Base-by-base conservation (phyloP, 2,797 vertebrate genomes). In the Euthynnus affinis region DNA sequence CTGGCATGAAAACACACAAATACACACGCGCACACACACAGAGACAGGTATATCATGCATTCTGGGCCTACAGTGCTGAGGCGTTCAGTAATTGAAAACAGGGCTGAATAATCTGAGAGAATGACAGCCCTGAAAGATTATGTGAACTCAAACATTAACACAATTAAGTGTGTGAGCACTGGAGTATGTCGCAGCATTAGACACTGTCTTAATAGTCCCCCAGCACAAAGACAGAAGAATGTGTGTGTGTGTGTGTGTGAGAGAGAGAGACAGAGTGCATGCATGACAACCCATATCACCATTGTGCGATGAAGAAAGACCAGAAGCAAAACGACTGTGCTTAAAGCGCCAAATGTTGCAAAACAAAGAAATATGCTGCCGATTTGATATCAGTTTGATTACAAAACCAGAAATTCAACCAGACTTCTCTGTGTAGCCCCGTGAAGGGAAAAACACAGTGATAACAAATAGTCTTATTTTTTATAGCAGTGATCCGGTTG, bases 111-210 rank as follows among this genome's bases (percentile, higher is more conserved):
- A 95, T 96, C 91, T 81, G 85, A 87, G 92, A 88, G 88, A 94
- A 93, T 92, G 92, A 94, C 92, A 94, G 88, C 74, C 87, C 84
- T 93, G 93, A 95, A 94, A 94, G 94, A 94, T 94, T 93, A 93
- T 91, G 92, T 94, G 92, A 94, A 94, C 90, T 94, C 90, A 93
- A 94, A 94, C 92, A 94, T 94, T 95, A 95, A 94, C 90, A 94
- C 91, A 95, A 96, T 95, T 94, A 94, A 92, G 84, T 89, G 84
- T 91, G 88, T 84, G 91, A 93, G 88, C 90, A 84, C 77, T 91
- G 87, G 87, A 92, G 89, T 89, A 74, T 93, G 89, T 91, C 90
- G 79, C 90, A 76, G 88, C 91, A 90, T 93, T 89, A 92, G 89
- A 91, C 91, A 87, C 84, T 81, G 88, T 92, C 92, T 91, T 94